Conservation (phyloP, 2,797 vertebrate genomes). For the Chloroceryle amazona region DNA sequence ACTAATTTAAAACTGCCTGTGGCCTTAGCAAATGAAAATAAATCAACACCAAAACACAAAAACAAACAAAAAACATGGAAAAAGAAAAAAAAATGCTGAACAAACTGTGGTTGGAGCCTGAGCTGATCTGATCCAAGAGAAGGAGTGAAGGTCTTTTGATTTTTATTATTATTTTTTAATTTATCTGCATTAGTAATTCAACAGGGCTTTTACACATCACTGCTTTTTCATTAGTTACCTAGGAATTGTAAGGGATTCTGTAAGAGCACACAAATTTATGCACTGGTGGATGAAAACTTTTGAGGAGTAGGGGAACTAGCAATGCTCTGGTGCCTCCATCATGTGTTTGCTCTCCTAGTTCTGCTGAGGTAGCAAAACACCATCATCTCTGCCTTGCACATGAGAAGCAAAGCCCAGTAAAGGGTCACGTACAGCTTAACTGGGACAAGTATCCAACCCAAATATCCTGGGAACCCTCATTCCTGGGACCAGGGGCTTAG, state of each 20-base stretch:
- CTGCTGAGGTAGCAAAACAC: background rate
- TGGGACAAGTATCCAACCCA: background rate
- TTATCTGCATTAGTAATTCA: conserved; percentile 13
- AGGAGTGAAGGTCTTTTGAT: background rate
- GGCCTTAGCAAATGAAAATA: background rate
- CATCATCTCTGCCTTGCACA: background rate
- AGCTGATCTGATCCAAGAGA: background rate
- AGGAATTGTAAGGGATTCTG: background rate
- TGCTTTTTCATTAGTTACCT: conserved; percentile 28
- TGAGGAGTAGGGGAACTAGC: background rate
- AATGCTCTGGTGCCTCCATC: background rate
- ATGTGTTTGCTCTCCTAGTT: background rate
- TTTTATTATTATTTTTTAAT: background rate
- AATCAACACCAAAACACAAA: background rate
- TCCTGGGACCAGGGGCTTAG: background rate
- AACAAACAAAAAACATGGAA: no score
- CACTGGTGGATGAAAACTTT: background rate
- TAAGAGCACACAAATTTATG: background rate
- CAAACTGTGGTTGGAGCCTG: background rate
- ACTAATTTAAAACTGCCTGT: background rate
- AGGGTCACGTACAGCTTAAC: background rate
- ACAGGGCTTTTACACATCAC: background rate
- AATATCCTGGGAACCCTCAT: accelerated
- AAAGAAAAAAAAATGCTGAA: background rate
- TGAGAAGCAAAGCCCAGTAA: background rate